Evolutionary conservation across 2,888 invertebrate species (phyloP).

Genomic region (Danaus chrysippus): DNA sequence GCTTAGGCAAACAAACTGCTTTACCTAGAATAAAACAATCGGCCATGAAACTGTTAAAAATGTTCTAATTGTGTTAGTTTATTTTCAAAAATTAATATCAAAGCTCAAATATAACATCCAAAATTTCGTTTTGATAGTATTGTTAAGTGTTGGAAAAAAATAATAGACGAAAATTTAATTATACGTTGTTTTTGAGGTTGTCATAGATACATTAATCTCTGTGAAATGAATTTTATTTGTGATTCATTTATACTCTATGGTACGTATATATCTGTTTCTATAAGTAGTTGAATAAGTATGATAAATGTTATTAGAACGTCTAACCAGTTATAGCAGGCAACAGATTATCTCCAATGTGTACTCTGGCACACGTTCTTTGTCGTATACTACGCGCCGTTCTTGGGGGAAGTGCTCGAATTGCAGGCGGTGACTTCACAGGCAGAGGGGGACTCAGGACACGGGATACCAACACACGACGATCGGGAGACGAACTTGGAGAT

Average conservation of each 20-base stretch:
- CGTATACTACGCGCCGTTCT: slow-evolving; percentile 49
- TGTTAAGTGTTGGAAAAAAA: too few relatives aligned
- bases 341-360: slow-evolving; percentile 45
- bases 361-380: slow-evolving; percentile 41
- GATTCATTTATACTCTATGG: too few relatives aligned
- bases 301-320: not conserved
- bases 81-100: too few relatives aligned
- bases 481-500: slow-evolving; percentile 70
- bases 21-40: slow-evolving; percentile 43
- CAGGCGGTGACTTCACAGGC: slow-evolving; percentile 53
- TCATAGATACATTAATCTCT: too few relatives aligned
- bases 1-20: slow-evolving; percentile 61
- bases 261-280: too few relatives aligned
- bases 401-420: slow-evolving; percentile 52
- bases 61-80: not conserved
- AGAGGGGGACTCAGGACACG: slow-evolving; percentile 62
- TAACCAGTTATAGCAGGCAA: slow-evolving; percentile 61
- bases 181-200: too few relatives aligned
- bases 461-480: slow-evolving; percentile 57
- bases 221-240: too few relatives aligned
- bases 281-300: not conserved
- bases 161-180: too few relatives aligned
- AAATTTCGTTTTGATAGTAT: too few relatives aligned
- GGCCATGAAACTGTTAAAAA: not conserved
- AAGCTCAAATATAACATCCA: too few relatives aligned